Percentiles rank a stretch among this genome's conserved stretches.
These are phyloP conservation scores for Craterocephalus amniculus DNA, from an alignment of 2,797 vertebrate species.

Conservation along the genomic window DNA sequence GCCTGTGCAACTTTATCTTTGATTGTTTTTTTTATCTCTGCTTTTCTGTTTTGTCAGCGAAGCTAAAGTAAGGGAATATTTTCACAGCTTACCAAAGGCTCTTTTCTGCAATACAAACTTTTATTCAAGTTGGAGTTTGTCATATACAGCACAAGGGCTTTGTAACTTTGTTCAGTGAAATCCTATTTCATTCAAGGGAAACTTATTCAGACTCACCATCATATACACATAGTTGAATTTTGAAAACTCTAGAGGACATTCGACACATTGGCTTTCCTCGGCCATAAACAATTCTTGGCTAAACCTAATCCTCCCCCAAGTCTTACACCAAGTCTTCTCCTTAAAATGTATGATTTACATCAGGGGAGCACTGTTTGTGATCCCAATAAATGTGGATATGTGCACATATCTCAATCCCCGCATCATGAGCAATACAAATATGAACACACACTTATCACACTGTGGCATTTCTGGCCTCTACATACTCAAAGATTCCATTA, in stretches of 20 bases:
- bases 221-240: not conserved
- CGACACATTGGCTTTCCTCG: not conserved
- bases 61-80: slow-evolving; percentile 27
- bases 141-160: slow-evolving; percentile 31
- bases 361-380: not conserved
- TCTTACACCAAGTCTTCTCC: not conserved
- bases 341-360: not conserved
- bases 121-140: slow-evolving; percentile 44
- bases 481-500: slow-evolving; percentile 66
- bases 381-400: not conserved
- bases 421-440: slow-evolving; percentile 5
- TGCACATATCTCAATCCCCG: not conserved
- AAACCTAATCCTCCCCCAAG: not conserved
- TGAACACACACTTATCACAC: slow-evolving; percentile 46
- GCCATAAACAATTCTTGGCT: not conserved
- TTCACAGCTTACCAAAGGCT: slow-evolving; percentile 1
- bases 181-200: slow-evolving; percentile 39
- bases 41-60: not conserved
- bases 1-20: not conserved
- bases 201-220: slow-evolving; percentile 7
- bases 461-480: slow-evolving; percentile 52
- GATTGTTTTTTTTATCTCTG: not conserved
- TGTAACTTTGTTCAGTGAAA: slow-evolving; percentile 40
- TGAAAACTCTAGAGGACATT: not conserved
- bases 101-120: slow-evolving; percentile 5